Evolutionary conservation across 2,888 invertebrate genomes (phyloP), one percentile per base, ranked within the genome.

Genomic region (Acheta domesticus): DNA sequence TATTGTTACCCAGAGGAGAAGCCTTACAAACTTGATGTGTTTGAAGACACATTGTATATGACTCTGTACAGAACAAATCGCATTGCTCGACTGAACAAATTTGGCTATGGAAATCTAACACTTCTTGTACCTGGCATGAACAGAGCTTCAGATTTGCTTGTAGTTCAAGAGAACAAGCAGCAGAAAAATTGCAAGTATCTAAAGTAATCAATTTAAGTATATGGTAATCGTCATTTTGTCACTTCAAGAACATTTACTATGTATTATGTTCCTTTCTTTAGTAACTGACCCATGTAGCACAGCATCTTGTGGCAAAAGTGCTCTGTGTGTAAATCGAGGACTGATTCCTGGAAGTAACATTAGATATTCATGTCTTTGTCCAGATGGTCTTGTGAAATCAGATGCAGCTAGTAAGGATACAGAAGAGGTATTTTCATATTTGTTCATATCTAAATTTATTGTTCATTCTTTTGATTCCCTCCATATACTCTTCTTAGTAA

Each of bases 1-100:
- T 36, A 36, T 36, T 36, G 36, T 36, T 36, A 36, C 87, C 84
- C 84, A 85, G 89, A 88, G 82, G 90, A 91, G 82, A 91, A 91
- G 84, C 94, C 94, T 0, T 91, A 90, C 85, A 91, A 91, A 85
- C 86, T 94, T 50, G 93, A 93, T 84, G 90, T 94, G 0, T 94
- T 94, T 85, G 94, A 93, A 86, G 92, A 93, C 84, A 89, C 87
- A 81, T 85, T 93, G 16, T 94, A 91, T 85, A 88, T 93, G 48
- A 90, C 92, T 74, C 90, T 92, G 4, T 91, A 91, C 84, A 90
- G 88, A 75, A 86, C 85, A 16, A 86, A 88, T 82, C 85, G 85
- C 79, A 85, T 90, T 16, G 83, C 88, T 74, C 86, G 86, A 79
- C 84, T 89, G 82, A 86, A 87, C 83, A 90, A 90, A 84, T 90